These are phyloP conservation scores for Lathronympha strigana DNA, from an alignment of 2,888 invertebrate genomes.

Conservation along the genomic window DNA sequence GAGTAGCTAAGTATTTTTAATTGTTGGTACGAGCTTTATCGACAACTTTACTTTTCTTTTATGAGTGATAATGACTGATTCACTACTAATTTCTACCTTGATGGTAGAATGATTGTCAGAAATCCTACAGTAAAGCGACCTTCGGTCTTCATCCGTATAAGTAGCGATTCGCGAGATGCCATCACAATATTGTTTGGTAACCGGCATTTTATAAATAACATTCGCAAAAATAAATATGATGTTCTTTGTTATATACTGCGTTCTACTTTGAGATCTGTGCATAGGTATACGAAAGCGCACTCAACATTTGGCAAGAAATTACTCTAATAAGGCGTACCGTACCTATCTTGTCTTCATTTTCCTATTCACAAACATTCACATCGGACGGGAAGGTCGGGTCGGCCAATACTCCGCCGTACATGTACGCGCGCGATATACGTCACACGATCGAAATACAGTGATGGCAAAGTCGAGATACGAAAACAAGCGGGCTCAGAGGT, in stretches of 20 bases:
- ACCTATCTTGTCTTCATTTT: background rate
- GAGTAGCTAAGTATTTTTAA: too few relatives aligned
- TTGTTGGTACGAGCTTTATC: too few relatives aligned
- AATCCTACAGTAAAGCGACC: too few relatives aligned
- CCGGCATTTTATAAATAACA: too few relatives aligned
- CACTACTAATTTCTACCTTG: too few relatives aligned
- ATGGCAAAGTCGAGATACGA: constrained; percentile 47
- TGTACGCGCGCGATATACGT: constrained; percentile 18
- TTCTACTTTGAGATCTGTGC: background rate
- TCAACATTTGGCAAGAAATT: background rate
- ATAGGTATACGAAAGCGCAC: background rate
- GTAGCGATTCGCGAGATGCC: too few relatives aligned
- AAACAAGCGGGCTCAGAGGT: constrained; percentile 57
- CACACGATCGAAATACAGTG: constrained; percentile 50
- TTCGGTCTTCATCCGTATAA: too few relatives aligned
- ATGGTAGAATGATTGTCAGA: too few relatives aligned
- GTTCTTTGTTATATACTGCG: background rate
- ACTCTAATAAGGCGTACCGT: background rate
- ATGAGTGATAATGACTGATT: too few relatives aligned
- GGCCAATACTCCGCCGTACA: constrained; percentile 32
- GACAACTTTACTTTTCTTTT: too few relatives aligned
- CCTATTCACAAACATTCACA: background rate
- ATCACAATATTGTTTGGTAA: too few relatives aligned
- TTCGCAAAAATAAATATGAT: background rate
- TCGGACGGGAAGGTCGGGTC: constrained; percentile 17